phyloP scores from a whole-genome alignment of 2,113 vertebrate species.

The Benitochromis conjunctus region DNA sequence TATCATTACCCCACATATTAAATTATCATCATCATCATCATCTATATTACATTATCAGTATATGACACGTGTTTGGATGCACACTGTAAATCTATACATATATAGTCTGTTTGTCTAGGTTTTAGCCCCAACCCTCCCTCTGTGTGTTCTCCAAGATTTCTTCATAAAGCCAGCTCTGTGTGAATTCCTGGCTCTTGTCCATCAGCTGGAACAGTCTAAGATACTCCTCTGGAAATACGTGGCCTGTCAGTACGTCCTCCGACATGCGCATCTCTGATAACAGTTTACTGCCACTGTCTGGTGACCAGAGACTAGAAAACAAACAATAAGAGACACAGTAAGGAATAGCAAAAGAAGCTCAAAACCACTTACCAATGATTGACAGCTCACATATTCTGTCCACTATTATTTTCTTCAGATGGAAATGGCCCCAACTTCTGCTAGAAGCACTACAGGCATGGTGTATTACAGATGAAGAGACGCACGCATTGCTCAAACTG shows the following conservation, averaged over 20 bases:
- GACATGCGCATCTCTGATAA: constrained; percentile 68
- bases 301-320: constrained; percentile 79
- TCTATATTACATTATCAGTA: neutral
- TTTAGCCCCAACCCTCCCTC: constrained; percentile 46
- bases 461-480: neutral
- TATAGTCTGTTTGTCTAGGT: neutral
- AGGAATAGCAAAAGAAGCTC: neutral
- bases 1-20: neutral
- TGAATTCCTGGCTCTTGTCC: constrained; percentile 75
- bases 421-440: neutral
- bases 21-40: neutral
- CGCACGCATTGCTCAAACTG: neutral
- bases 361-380: neutral
- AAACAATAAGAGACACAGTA: neutral
- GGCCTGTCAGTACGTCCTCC: constrained; percentile 57
- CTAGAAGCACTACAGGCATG: neutral
- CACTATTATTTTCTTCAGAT: neutral
- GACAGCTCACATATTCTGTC: neutral
- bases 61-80: neutral
- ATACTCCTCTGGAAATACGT: constrained; percentile 81
- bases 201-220: constrained; percentile 82
- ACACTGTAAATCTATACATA: neutral
- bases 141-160: constrained; percentile 70
- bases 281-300: constrained; percentile 65
- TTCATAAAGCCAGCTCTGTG: constrained; percentile 81